phyloP scores from a whole-genome alignment of 2,113 vertebrate genomes.

The Maylandia zebra region DNA sequence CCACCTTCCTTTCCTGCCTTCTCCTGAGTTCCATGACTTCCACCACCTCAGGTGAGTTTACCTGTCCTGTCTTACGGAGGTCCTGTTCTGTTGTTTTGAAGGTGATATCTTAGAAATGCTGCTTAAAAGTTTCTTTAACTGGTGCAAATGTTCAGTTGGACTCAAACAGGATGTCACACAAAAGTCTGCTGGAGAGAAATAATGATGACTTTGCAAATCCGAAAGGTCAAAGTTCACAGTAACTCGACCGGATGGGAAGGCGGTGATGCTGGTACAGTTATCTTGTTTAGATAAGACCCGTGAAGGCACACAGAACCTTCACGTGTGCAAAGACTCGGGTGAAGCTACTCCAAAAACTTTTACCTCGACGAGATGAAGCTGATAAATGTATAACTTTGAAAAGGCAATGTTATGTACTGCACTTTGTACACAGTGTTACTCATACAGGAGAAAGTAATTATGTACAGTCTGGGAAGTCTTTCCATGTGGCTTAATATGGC shows the following conservation, averaged over 20 bases:
- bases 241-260: not conserved
- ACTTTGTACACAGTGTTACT: not conserved
- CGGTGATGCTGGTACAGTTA: not conserved
- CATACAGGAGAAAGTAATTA: not conserved
- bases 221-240: not conserved
- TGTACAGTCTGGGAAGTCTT: not conserved
- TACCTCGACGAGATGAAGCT: not conserved
- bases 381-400: not conserved
- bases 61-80: not conserved
- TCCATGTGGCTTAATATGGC: not conserved
- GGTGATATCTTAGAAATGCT: not conserved
- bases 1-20: slow-evolving; percentile 90
- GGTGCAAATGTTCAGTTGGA: not conserved
- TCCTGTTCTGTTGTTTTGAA: not conserved
- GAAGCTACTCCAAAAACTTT: not conserved
- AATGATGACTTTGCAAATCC: fast-evolving
- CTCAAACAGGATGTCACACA: not conserved
- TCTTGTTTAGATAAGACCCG: not conserved
- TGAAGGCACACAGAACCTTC: not conserved
- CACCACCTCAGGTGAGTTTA: slow-evolving; percentile 87
- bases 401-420: not conserved
- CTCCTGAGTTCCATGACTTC: slow-evolving; percentile 92
- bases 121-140: fast-evolving
- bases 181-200: not conserved
- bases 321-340: not conserved